Conservation (phyloP, 2,113 vertebrate species). For the Polyodon spathula region DNA sequence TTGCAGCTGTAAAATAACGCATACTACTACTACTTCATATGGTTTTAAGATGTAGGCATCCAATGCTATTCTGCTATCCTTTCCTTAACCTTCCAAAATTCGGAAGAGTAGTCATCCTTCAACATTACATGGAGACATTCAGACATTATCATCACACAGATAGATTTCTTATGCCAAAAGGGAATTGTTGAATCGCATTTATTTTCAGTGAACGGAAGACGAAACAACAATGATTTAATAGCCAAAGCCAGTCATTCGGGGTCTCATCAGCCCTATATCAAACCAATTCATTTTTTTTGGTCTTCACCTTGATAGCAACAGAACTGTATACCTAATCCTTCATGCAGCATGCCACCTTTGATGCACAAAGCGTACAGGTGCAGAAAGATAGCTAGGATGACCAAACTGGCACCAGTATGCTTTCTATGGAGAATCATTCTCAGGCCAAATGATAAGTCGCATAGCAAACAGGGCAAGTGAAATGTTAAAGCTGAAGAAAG, state of each 20-base stretch:
- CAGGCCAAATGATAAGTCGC: neutral
- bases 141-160: too few species aligned
- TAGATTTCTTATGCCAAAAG: neutral
- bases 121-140: too few species aligned
- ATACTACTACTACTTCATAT: too few species aligned
- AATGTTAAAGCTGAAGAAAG: constrained; percentile 21
- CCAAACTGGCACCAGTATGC: neutral
- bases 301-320: neutral
- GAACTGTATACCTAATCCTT: neutral
- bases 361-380: neutral
- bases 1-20: too few species aligned
- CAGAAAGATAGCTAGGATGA: neutral
- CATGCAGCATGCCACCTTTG: neutral
- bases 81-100: too few species aligned
- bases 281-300: neutral
- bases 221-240: constrained; percentile 1
- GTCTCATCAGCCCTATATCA: neutral
- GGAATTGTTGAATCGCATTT: neutral
- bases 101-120: too few species aligned
- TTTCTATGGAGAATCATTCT: neutral
- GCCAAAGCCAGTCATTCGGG: neutral
- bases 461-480: neutral
- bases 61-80: too few species aligned
- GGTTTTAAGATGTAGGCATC: too few species aligned
- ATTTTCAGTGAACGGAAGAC: neutral